phyloP scores from a whole-genome alignment of 1,140 invertebrate species.

The Vanessa tameamea region DNA sequence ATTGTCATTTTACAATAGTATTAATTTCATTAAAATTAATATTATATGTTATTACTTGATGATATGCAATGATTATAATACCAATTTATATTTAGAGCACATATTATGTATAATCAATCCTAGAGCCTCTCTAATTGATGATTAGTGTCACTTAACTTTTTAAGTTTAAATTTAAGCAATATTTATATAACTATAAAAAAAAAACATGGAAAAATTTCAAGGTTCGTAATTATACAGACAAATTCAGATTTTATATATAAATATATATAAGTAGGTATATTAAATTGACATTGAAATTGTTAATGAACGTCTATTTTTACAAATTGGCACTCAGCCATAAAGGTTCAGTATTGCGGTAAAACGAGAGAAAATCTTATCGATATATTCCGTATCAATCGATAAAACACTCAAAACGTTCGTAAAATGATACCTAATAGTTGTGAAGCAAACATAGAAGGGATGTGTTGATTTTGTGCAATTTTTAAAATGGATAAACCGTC shows the following conservation, averaged over 20 bases:
- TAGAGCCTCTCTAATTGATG: not conserved
- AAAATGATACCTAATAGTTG: not conserved
- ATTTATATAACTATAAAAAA: not conserved
- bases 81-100: too few species aligned
- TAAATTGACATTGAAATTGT: not conserved
- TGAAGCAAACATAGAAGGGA: not conserved
- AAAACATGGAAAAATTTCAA: not conserved
- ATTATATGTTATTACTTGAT: too few species aligned
- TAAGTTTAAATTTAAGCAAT: not conserved
- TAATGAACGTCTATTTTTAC: slow-evolving; percentile 4
- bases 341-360: not conserved
- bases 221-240: not conserved
- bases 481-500: slow-evolving; percentile 34
- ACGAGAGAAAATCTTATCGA: slow-evolving; percentile 13
- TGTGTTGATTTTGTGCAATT: not conserved
- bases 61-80: too few species aligned
- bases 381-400: slow-evolving; percentile 20
- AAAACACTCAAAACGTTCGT: slow-evolving; percentile 14
- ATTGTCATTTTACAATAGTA: too few species aligned
- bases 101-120: too few species aligned
- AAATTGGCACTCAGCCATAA: not conserved
- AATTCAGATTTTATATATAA: too few species aligned
- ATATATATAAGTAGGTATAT: not conserved
- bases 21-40: too few species aligned
- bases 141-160: not conserved